Conservation (phyloP, 2,888 invertebrate species). For the Lochmaea capreae region DNA sequence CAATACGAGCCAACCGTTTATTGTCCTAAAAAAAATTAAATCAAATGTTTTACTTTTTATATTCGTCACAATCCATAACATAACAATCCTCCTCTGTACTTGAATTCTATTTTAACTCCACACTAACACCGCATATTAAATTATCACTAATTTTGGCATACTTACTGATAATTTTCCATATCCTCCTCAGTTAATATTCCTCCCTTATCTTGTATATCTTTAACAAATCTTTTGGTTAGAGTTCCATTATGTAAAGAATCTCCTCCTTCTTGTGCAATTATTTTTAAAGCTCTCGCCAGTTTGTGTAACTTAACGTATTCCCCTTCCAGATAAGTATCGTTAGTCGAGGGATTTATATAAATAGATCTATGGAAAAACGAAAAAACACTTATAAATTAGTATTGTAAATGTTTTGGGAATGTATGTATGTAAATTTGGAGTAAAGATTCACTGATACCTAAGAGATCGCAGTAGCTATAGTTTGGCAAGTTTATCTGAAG, state of each 20-base stretch:
- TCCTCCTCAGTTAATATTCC: conserved; percentile 85
- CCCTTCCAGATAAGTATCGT: conserved; percentile 50
- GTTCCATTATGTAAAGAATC: conserved; percentile 70
- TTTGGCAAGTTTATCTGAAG: no score
- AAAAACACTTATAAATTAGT: no score
- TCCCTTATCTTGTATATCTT: conserved; percentile 66
- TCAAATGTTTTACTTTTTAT: no score
- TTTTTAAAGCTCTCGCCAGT: conserved; percentile 68
- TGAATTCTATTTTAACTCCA: no score
- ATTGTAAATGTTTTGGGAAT: no score
- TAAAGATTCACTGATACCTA: no score
- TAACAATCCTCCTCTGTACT: no score
- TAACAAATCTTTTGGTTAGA: conserved; percentile 63
- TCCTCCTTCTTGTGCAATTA: conserved; percentile 68
- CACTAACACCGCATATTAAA: background rate
- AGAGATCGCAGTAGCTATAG: no score
- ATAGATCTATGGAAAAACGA: conserved; percentile 46
- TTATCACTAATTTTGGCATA: background rate
- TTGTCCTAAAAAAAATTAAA: no score
- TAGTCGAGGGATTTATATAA: conserved; percentile 53
- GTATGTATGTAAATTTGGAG: no score
- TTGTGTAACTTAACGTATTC: conserved; percentile 47
- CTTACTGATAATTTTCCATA: conserved; percentile 77
- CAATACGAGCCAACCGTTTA: no score
- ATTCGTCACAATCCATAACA: no score